phyloP scores from a whole-genome alignment of 2,888 invertebrate genomes.

The Ectemnius continuus region DNA sequence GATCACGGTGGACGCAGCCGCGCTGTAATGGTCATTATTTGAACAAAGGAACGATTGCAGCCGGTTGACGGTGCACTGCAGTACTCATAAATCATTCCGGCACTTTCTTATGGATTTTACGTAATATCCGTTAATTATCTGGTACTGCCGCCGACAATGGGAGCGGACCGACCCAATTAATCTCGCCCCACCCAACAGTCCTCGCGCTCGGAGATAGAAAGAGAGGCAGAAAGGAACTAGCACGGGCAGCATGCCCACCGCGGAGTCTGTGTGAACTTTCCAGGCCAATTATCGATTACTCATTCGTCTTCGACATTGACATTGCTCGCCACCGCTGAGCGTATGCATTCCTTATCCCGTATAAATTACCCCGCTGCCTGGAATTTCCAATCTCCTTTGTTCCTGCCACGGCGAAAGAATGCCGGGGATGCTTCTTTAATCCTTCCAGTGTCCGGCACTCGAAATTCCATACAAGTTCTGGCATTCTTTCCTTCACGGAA shows the following conservation, averaged over 20 bases:
- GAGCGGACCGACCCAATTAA: constrained; percentile 54
- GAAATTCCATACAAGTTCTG: no score
- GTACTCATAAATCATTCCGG: constrained; percentile 26
- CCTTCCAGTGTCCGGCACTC: no score
- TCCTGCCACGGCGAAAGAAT: no score
- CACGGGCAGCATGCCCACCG: neutral
- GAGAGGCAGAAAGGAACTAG: constrained; percentile 50
- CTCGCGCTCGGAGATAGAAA: neutral
- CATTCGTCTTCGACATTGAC: constrained; percentile 18
- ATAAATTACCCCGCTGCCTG: no score
- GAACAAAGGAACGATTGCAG: constrained; percentile 11
- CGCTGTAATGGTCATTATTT: constrained; percentile 12
- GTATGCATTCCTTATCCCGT: no score
- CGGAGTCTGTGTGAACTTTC: constrained; percentile 39
- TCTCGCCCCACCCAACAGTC: constrained; percentile 21
- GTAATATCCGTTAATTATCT: constrained; percentile 57
- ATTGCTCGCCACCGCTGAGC: neutral
- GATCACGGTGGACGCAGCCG: neutral
- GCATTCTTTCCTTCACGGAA: no score
- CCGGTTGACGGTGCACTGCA: neutral
- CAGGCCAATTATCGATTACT: constrained; percentile 39
- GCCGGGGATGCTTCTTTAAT: no score
- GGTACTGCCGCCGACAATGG: constrained; percentile 23
- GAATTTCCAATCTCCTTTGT: no score
- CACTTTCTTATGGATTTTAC: constrained; percentile 48